phyloP scores from a whole-genome alignment of 1,140 invertebrate species.

The Lutraria rhynchaena region DNA sequence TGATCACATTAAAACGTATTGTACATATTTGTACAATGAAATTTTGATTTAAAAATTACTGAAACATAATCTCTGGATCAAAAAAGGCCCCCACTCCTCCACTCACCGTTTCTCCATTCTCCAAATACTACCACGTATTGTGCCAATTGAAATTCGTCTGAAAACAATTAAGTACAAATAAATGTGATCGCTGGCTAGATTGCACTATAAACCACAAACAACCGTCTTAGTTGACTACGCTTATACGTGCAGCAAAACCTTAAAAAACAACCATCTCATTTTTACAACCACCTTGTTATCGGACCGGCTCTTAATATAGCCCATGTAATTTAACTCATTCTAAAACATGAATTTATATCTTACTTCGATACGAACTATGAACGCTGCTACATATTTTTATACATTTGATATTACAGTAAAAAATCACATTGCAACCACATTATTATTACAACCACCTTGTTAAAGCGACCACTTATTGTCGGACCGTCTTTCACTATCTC shows the following conservation, averaged over 20 bases:
- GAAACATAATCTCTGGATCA: not conserved
- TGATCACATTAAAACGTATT: not conserved
- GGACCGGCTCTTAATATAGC: not conserved
- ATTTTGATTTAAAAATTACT: not conserved
- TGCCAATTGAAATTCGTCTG: conserved; percentile 5
- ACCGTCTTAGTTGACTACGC: not conserved
- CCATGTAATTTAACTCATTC: not conserved
- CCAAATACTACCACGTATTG: not conserved
- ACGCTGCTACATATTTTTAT: no score
- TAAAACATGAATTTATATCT: no score
- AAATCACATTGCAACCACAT: no score
- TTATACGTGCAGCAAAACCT: not conserved
- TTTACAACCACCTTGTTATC: not conserved
- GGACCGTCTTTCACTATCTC: no score
- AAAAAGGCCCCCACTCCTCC: not conserved
- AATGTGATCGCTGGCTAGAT: not conserved
- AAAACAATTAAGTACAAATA: conserved; percentile 12
- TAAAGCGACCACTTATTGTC: no score
- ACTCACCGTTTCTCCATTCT: conserved; percentile 7
- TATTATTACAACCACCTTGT: no score
- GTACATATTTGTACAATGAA: not conserved
- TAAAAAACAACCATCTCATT: not conserved
- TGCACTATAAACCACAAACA: not conserved
- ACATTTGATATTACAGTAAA: no score
- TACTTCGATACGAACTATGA: no score